Evolutionary conservation across 2,888 invertebrate species (phyloP).

Genomic region (Hemicrepidius hirtus): DNA sequence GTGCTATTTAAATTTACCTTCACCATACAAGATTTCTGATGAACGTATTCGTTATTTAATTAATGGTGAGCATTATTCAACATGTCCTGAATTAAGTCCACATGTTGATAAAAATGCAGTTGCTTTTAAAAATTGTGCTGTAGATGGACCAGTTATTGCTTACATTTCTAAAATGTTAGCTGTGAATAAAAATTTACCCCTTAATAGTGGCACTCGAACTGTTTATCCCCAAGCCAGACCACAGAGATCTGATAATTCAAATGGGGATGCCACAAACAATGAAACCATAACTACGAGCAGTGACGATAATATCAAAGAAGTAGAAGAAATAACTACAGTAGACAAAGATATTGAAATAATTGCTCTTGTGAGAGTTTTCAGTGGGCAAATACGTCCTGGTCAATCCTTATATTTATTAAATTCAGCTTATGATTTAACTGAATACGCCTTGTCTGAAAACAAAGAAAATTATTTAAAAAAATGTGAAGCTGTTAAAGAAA

Average conservation of each 20-base stretch:
- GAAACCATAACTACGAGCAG: not conserved
- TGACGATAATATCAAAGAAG: too few relatives aligned
- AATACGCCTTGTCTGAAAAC: conserved; percentile 48
- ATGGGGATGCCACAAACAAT: not conserved
- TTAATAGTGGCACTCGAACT: not conserved
- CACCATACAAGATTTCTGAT: conserved; percentile 83
- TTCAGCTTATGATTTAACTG: conserved; percentile 89
- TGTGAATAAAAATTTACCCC: conserved; percentile 76
- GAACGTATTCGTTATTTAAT: conserved; percentile 90
- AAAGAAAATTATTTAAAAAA: conserved; percentile 72
- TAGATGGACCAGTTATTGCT: conserved; percentile 81
- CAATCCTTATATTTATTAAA: conserved; percentile 88
- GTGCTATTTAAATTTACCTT: conserved; percentile 87
- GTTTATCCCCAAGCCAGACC: conserved; percentile 26
- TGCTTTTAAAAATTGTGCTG: conserved; percentile 61
- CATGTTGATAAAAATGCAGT: conserved; percentile 77
- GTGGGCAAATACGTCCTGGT: conserved; percentile 87
- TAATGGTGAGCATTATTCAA: conserved; percentile 75
- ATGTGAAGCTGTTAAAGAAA: conserved; percentile 51
- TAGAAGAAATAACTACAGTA: not conserved
- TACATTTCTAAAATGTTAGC: conserved; percentile 94
- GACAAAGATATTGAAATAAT: conserved; percentile 75
- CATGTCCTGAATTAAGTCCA: conserved; percentile 81
- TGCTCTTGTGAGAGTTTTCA: conserved; percentile 95
- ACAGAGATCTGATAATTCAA: not conserved